Base-by-base conservation (phyloP, 2,888 invertebrate genomes). In the Dryadula phaetusa region DNA sequence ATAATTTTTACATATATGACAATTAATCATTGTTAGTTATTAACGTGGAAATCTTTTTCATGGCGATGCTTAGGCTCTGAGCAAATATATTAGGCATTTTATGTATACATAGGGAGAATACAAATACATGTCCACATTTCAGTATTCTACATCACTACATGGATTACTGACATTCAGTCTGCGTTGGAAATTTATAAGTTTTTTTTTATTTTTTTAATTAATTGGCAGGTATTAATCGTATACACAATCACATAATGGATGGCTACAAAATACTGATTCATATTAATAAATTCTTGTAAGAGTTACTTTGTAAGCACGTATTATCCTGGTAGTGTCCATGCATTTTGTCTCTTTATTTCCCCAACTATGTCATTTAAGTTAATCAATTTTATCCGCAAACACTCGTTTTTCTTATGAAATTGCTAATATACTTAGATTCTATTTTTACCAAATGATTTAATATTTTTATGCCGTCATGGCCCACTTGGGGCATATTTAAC, bases 261-360 rank as follows among this genome's bases (percentile, higher is more conserved):
- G 8, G 22, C 5, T 14, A 56, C 3, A 40, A 5, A 10, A 40
- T 12, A 22, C 37, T 40, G 22, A 56, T 40, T 56, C 40, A 56
- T 40, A 0, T n/a, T 10, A 40, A 22, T n/a, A n/a, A 40, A 16
- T 37, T 37, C 56, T 25, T 37, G 22, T 56, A 22, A 56, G 1
- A 3, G 2, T 37, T 8, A 20, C 18, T 37, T 18, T 53, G 16
- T 2, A 34, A 20, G 1, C 14, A 22, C 20, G 12, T 49, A 16
- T 56, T 56, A 54, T 56, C 56, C 56, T 56, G 14, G 37, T 56
- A 56, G 40, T 22, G n/a, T 37, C 40, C 22, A 56, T 22, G 7
- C 18, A 16, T 56, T 56, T 56, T 40, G 22, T 37, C 7, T 22
- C 34, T 22, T n/a, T 40, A 56, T 22, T 56, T 54, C 37, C 14